phyloP scores from a whole-genome alignment of 2,888 invertebrate species.

The Tetranychus truncatus region DNA sequence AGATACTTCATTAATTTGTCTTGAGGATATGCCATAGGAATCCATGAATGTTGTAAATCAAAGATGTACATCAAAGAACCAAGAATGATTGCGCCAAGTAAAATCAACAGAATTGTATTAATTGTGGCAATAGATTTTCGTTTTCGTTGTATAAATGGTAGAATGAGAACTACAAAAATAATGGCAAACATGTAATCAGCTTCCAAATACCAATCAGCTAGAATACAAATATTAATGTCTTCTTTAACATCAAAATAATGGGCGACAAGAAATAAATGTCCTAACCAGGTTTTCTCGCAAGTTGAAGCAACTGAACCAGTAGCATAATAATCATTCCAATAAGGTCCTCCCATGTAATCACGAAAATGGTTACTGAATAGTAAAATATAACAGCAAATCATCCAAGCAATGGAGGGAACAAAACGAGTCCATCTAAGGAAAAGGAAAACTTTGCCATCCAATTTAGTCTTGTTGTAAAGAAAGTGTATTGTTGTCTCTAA shows the following conservation, averaged over 20 bases:
- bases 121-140: neutral
- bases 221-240: neutral
- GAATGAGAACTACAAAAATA: neutral
- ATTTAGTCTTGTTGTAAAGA: neutral
- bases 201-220: neutral
- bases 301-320: neutral
- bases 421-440: slow-evolving; percentile 1
- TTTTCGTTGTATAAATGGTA: neutral
- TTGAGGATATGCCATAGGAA: neutral
- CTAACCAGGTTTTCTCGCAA: neutral
- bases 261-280: neutral
- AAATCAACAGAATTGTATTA: neutral
- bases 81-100: neutral
- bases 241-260: slow-evolving; percentile 5
- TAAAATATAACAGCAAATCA: neutral
- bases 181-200: slow-evolving; percentile 7
- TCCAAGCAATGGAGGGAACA: neutral
- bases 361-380: slow-evolving; percentile 4
- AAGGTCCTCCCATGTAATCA: slow-evolving; percentile 5
- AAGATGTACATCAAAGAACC: neutral
- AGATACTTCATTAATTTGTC: neutral
- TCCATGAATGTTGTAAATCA: neutral
- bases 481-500: slow-evolving; percentile 1
- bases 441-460: neutral
- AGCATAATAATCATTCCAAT: slow-evolving; percentile 5